Percentiles rank a stretch among this genome's conserved stretches.
These are phyloP conservation scores for Chlamydotis undulata DNA, from an alignment of 2,113 vertebrate species.

Conservation along the genomic window DNA sequence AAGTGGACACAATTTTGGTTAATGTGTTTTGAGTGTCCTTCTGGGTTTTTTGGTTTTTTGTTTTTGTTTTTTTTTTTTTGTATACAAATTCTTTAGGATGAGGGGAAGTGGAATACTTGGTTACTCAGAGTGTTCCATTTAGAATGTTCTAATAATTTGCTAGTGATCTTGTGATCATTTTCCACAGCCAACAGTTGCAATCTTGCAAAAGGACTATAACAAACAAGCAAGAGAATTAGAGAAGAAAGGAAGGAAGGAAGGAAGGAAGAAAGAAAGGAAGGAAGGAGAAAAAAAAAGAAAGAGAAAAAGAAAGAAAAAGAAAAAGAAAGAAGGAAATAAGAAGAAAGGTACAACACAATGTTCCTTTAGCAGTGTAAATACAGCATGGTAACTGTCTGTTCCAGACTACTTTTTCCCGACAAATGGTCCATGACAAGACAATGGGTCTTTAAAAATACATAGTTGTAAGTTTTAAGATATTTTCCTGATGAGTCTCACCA, in stretches of 20 bases:
- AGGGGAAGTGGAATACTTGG: background rate
- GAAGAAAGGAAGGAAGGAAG: background rate
- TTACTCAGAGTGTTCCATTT: background rate
- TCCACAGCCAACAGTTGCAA: background rate
- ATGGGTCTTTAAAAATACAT: background rate
- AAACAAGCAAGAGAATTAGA: background rate
- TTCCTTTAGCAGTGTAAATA: background rate
- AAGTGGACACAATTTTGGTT: background rate
- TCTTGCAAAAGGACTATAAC: background rate
- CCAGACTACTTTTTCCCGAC: background rate
- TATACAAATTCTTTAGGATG: background rate
- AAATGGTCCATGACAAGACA: background rate
- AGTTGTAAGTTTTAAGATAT: background rate
- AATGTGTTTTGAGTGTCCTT: background rate
- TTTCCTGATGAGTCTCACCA: background rate
- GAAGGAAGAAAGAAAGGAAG: background rate
- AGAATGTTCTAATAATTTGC: background rate
- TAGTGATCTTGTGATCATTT: background rate
- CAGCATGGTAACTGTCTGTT: background rate
- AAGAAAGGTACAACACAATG: background rate
- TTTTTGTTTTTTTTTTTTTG: background rate
- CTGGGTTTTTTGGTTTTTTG: background rate
- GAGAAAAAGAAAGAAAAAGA: background rate
- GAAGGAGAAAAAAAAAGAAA: background rate
- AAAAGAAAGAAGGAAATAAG: background rate